Conservation (phyloP, 2,888 invertebrate species). For the Xanthia icteritia region DNA sequence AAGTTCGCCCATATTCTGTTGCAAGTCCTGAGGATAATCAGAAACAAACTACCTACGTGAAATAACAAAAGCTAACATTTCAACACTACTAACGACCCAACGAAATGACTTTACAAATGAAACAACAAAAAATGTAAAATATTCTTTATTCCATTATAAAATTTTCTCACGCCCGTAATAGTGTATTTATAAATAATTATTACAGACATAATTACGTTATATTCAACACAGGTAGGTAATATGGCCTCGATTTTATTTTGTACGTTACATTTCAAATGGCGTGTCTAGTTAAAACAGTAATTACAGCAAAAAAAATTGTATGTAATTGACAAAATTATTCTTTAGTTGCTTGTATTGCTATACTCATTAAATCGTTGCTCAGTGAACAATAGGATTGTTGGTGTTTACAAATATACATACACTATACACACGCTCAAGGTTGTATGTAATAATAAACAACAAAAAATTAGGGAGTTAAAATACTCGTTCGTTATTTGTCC, state of each 20-base stretch:
- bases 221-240: constrained; percentile 55
- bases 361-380: constrained; percentile 53
- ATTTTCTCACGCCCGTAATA: constrained; percentile 64
- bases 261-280: constrained; percentile 60
- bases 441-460: constrained; percentile 31
- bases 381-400: constrained; percentile 52
- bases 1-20: not conserved
- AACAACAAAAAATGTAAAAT: constrained; percentile 60
- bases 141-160: constrained; percentile 68
- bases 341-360: constrained; percentile 58
- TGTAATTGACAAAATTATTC: constrained; percentile 68
- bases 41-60: not conserved
- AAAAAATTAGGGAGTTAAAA: constrained; percentile 18
- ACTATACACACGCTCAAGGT: constrained; percentile 46
- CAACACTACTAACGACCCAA: constrained; percentile 11
- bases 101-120: constrained; percentile 43
- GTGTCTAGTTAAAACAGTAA: constrained; percentile 40
- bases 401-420: constrained; percentile 26
- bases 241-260: constrained; percentile 70
- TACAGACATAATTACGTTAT: constrained; percentile 50
- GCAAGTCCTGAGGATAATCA: not conserved
- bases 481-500: constrained; percentile 16
- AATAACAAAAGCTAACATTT: constrained; percentile 22
- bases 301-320: constrained; percentile 50
- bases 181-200: constrained; percentile 51